Evolutionary conservation across 2,113 vertebrate genomes (phyloP).

Genomic region (Sturnus vulgaris): DNA sequence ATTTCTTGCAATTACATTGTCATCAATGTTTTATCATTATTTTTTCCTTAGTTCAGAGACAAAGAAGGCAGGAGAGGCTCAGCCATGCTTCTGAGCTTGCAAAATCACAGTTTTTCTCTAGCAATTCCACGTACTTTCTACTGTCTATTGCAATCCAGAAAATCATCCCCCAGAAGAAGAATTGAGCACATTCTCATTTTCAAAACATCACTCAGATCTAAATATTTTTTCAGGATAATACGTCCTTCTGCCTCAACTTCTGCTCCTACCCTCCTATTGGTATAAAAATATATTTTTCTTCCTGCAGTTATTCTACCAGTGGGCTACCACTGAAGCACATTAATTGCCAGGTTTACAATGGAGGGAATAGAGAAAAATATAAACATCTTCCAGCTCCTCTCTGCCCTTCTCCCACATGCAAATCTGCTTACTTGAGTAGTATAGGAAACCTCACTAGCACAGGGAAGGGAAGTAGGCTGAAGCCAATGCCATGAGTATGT

Average conservation of each 20-base stretch:
- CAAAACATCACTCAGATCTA: neutral
- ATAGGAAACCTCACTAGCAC: neutral
- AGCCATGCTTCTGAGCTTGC: neutral
- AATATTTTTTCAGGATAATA: neutral
- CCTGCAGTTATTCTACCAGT: neutral
- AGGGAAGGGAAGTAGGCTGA: neutral
- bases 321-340: neutral
- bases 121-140: neutral
- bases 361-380: neutral
- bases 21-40: neutral
- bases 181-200: neutral
- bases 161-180: neutral
- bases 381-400: neutral
- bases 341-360: neutral
- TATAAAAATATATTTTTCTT: neutral
- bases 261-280: neutral
- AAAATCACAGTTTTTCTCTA: neutral
- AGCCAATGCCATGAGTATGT: neutral
- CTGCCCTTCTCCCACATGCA: neutral
- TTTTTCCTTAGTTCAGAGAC: neutral
- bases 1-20: neutral
- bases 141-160: neutral
- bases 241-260: neutral
- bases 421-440: neutral
- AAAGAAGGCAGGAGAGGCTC: neutral